phyloP scores from a whole-genome alignment of 2,888 invertebrate genomes.

The Didymodactylos carnosus region DNA sequence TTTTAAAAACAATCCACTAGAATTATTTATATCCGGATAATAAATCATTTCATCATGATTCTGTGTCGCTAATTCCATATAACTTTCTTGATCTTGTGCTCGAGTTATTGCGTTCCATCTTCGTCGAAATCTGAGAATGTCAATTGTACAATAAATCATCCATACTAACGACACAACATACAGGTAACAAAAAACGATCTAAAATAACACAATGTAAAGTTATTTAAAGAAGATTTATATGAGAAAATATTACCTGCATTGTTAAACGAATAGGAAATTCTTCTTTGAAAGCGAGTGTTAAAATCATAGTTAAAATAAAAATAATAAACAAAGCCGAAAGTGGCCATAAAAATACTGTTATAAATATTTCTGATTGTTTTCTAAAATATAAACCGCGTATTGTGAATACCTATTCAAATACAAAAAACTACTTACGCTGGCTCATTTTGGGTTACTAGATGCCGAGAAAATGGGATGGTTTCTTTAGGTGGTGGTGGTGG shows the following conservation, averaged over 20 bases:
- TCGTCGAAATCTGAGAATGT: background rate
- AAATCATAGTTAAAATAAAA: background rate
- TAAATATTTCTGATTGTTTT: too few relatives aligned
- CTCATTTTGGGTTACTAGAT: too few relatives aligned
- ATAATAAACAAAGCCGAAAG: background rate
- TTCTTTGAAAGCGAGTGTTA: background rate
- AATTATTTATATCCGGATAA: background rate
- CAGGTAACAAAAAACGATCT: constrained; percentile 1
- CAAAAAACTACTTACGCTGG: too few relatives aligned
- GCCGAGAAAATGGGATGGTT: too few relatives aligned
- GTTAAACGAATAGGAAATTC: background rate
- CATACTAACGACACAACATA: constrained; percentile 2
- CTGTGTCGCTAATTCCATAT: background rate
- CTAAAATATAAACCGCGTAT: too few relatives aligned
- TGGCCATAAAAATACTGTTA: too few relatives aligned
- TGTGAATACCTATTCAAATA: too few relatives aligned
- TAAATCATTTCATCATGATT: background rate
- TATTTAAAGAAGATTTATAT: too few relatives aligned
- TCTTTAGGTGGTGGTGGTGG: too few relatives aligned
- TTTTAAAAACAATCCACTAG: background rate
- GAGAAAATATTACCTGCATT: background rate
- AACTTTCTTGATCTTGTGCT: background rate
- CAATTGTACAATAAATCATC: background rate
- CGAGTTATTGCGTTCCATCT: background rate
- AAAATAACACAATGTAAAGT: too few relatives aligned